A percentile compares a stretch with the other conserved stretches of the same genome.
Conservation (phyloP, 2,888 invertebrate species). For the Pecten maximus region DNA sequence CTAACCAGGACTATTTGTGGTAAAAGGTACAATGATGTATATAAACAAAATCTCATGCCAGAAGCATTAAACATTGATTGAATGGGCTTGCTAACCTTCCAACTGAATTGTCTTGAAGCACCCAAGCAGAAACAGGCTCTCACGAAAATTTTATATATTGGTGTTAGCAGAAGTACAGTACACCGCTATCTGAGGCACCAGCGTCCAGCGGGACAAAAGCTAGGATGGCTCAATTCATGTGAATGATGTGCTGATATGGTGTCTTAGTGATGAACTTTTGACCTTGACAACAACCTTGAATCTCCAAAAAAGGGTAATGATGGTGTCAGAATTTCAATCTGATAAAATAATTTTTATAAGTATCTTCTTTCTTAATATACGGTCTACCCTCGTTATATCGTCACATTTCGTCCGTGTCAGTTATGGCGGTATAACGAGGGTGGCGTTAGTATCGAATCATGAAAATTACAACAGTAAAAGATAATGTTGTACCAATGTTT, state of each 20-base stretch:
- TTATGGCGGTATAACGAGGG: too few species aligned
- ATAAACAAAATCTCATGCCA: conserved; percentile 20
- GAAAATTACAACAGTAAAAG: too few species aligned
- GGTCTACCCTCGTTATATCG: too few species aligned
- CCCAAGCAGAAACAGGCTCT: not conserved
- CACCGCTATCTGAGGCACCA: not conserved
- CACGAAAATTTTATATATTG: not conserved
- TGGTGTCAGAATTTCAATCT: too few species aligned
- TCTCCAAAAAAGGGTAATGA: not conserved
- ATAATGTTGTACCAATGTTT: too few species aligned
- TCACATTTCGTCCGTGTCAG: too few species aligned
- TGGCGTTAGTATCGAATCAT: too few species aligned
- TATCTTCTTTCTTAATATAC: too few species aligned
- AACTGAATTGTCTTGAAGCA: conserved; percentile 11
- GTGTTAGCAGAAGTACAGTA: not conserved
- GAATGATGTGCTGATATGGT: not conserved
- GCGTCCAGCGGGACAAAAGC: not conserved
- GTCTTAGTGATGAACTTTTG: not conserved
- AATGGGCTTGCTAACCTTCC: conserved; percentile 10
- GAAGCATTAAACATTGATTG: conserved; percentile 33
- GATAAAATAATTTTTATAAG: too few species aligned
- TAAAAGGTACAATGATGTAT: not conserved
- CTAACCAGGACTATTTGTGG: not conserved
- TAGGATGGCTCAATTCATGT: not conserved
- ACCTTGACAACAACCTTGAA: not conserved